These are phyloP conservation scores for Sinopyrophorus schimmeli DNA, from an alignment of 2,888 invertebrate genomes.

Conservation along the genomic window DNA sequence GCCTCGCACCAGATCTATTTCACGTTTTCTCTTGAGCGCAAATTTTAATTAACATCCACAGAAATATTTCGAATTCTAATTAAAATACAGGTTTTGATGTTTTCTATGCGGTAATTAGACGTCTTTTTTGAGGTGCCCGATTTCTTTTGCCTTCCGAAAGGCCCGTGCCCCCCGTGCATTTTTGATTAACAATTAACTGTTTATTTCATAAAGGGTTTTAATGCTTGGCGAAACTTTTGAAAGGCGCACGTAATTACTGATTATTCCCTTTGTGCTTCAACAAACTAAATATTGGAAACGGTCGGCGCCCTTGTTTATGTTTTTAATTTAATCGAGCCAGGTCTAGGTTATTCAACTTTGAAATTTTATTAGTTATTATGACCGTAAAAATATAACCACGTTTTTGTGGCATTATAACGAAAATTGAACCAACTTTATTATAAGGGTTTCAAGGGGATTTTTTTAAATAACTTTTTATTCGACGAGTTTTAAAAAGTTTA, in stretches of 20 bases:
- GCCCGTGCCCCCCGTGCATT: no score
- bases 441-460: slow-evolving; percentile 12
- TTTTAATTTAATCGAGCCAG: no score
- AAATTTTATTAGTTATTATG: no score
- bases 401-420: slow-evolving; percentile 23
- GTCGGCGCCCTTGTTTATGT: no score
- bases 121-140: slow-evolving; percentile 6
- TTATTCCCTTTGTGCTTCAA: no score
- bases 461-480: slow-evolving; percentile 26
- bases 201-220: no score
- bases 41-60: slow-evolving; percentile 27
- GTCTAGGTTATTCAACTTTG: no score
- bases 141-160: no score
- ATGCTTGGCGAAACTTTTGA: no score
- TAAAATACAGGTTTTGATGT: slow-evolving; percentile 16
- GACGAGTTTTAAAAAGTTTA: slow-evolving; percentile 21
- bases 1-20: slow-evolving; percentile 30
- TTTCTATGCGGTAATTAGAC: slow-evolving; percentile 15
- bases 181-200: slow-evolving; percentile 12
- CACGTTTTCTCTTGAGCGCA: slow-evolving; percentile 23
- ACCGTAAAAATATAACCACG: slow-evolving; percentile 21
- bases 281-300: no score
- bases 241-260: no score
- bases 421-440: slow-evolving; percentile 24
- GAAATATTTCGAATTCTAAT: slow-evolving; percentile 17